A percentile compares a stretch with the other conserved stretches of the same genome.
These are phyloP conservation scores for Metopolophium dirhodum DNA, from an alignment of 1,140 invertebrate species.

Conservation along the genomic window DNA sequence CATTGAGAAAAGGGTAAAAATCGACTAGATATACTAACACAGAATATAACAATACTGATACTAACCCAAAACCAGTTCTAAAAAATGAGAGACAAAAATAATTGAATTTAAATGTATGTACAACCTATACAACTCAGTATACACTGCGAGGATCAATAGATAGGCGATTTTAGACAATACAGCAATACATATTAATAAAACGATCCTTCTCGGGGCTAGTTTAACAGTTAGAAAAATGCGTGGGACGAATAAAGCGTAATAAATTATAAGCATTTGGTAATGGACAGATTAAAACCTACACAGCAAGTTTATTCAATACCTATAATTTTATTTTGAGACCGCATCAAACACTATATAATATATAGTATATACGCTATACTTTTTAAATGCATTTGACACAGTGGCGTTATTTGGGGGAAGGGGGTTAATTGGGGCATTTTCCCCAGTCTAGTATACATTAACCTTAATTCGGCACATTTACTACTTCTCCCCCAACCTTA, in stretches of 20 bases:
- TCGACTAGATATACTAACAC: too few relatives aligned
- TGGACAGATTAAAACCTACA: not conserved
- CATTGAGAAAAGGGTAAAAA: conserved; percentile 17
- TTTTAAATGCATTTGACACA: too few relatives aligned
- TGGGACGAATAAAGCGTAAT: not conserved
- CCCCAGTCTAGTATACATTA: too few relatives aligned
- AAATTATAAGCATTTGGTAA: not conserved
- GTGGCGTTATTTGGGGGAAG: too few relatives aligned
- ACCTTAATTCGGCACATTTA: too few relatives aligned
- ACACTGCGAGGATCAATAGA: not conserved
- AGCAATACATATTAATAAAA: not conserved
- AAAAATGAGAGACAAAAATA: not conserved
- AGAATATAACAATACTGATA: too few relatives aligned
- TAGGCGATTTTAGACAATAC: conserved; percentile 6
- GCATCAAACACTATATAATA: not conserved
- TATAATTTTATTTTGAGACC: not conserved
- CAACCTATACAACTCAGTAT: not conserved
- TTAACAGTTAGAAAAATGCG: conserved; percentile 3
- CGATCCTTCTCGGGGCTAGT: not conserved
- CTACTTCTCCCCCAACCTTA: too few relatives aligned
- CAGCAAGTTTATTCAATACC: not conserved
- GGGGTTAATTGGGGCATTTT: too few relatives aligned
- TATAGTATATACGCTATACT: not conserved
- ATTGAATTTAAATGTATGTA: not conserved
- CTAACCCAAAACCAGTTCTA: conserved; percentile 7